A percentile compares a stretch with the other conserved stretches of the same genome.
Evolutionary conservation across 2,888 invertebrate genomes (phyloP).

Genomic region (Watsonalla cultraria): DNA sequence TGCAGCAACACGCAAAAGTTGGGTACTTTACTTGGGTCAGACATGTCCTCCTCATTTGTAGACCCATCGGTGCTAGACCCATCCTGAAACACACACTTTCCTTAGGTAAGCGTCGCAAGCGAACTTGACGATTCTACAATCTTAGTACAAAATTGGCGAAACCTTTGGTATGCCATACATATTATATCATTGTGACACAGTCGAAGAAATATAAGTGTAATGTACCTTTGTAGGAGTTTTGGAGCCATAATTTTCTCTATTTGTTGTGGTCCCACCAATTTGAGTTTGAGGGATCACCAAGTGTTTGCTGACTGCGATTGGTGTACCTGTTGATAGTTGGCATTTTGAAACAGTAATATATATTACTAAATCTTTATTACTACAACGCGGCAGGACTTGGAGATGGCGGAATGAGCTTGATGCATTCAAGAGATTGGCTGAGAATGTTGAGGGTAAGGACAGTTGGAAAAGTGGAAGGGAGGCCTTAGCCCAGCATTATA

Average conservation of each 20-base stretch:
- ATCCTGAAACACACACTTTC: constrained; percentile 38
- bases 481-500: no score
- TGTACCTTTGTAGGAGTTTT: constrained; percentile 63
- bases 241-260: constrained; percentile 65
- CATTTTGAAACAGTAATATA: not conserved
- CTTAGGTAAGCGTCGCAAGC: no score
- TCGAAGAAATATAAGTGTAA: not conserved
- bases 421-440: no score
- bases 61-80: constrained; percentile 56
- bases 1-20: constrained; percentile 96
- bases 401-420: no score
- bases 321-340: constrained; percentile 81
- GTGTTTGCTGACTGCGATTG: constrained; percentile 94
- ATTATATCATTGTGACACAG: no score
- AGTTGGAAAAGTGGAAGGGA: no score
- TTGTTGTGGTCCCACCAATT: constrained; percentile 49
- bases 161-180: no score
- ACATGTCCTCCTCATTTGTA: constrained; percentile 69
- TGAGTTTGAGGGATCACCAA: constrained; percentile 88
- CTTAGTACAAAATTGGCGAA: no score
- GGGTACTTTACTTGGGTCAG: constrained; percentile 88
- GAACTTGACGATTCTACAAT: no score
- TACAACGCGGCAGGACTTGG: no score
- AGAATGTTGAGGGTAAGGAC: no score
- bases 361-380: not conserved